Percentiles rank a stretch among this genome's conserved stretches.
Evolutionary conservation across 2,888 invertebrate genomes (phyloP).

Genomic region (Lagria hirta): DNA sequence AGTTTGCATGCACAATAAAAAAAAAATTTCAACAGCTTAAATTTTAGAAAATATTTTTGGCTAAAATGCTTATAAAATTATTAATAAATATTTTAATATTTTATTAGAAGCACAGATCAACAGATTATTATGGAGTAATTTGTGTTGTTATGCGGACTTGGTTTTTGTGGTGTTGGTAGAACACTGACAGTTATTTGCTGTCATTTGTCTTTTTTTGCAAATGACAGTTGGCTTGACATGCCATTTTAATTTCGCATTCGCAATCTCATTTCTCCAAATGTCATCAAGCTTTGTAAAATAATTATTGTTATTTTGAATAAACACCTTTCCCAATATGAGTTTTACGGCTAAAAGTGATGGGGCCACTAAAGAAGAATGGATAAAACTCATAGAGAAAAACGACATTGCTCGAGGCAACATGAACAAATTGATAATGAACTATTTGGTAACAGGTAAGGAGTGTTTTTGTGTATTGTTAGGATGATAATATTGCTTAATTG

Average conservation of each 20-base stretch:
- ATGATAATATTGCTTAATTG: constrained; percentile 5
- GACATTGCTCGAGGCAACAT: constrained; percentile 89
- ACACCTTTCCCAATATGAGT: constrained; percentile 52
- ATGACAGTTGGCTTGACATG: constrained; percentile 11
- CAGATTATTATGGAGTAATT: no score
- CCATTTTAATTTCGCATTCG: constrained; percentile 8
- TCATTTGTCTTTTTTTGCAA: no score
- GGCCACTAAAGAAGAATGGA: constrained; percentile 70
- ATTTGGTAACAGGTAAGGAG: constrained; percentile 86
- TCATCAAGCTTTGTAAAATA: constrained; percentile 7
- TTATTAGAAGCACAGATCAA: neutral
- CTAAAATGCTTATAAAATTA: no score
- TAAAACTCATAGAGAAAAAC: constrained; percentile 70
- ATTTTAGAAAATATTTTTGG: no score
- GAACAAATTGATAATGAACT: constrained; percentile 98
- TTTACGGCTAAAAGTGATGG: constrained; percentile 57
- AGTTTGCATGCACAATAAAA: no score
- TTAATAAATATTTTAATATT: no score
- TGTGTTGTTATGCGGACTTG: no score
- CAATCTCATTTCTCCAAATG: no score
- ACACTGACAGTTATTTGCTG: constrained; percentile 6
- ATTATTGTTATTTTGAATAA: constrained; percentile 11
- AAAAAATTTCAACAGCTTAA: no score
- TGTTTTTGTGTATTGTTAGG: neutral
- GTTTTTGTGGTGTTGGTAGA: constrained; percentile 4